phyloP scores from a whole-genome alignment of 2,888 invertebrate genomes.

The Oegoconia quadripuncta region DNA sequence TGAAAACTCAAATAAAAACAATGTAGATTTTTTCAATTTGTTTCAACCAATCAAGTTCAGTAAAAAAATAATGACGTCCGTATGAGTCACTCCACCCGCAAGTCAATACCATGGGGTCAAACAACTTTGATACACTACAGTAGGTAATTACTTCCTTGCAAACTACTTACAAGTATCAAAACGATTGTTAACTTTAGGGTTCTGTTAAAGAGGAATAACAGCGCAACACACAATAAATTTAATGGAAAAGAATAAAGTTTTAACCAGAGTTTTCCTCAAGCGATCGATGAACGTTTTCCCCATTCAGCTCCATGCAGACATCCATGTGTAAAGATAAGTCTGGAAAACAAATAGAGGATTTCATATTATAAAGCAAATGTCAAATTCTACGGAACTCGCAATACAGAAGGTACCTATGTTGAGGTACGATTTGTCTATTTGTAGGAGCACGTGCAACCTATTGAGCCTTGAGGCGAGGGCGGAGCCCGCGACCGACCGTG shows the following conservation, averaged over 20 bases:
- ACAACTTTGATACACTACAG: slow-evolving; percentile 37
- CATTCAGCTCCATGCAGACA: too few species aligned
- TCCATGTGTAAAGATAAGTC: too few species aligned
- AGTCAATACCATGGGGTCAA: slow-evolving; percentile 38
- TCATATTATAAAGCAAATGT: too few species aligned
- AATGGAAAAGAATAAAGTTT: too few species aligned
- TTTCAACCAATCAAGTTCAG: not conserved
- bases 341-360: too few species aligned
- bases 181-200: slow-evolving; percentile 38
- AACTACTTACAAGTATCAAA: slow-evolving; percentile 26
- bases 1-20: not conserved
- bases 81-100: slow-evolving; percentile 31
- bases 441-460: slow-evolving; percentile 39
- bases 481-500: slow-evolving; percentile 46
- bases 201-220: too few species aligned
- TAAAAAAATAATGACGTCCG: slow-evolving; percentile 8
- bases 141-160: slow-evolving; percentile 54
- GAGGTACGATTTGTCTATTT: too few species aligned
- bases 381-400: too few species aligned
- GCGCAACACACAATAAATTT: too few species aligned
- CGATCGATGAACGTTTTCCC: too few species aligned
- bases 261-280: too few species aligned
- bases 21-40: not conserved
- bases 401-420: too few species aligned
- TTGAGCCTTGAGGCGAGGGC: slow-evolving; percentile 47